These are phyloP conservation scores for Myxocyprinus asiaticus DNA, from an alignment of 2,113 vertebrate genomes.

Conservation along the genomic window DNA sequence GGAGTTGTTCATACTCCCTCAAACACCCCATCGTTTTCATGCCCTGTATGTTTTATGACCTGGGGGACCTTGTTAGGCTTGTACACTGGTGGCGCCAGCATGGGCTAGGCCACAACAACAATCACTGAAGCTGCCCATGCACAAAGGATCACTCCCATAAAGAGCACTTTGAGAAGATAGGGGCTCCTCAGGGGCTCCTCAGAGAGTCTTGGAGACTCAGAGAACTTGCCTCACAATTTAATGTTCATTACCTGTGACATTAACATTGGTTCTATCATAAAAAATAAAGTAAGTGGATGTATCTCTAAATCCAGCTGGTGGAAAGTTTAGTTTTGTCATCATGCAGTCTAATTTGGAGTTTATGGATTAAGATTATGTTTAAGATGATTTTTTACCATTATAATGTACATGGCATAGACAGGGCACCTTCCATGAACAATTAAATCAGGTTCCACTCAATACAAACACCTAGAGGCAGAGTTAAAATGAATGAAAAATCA, in stretches of 20 bases:
- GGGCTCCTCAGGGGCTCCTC: not conserved
- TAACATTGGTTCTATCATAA: not conserved
- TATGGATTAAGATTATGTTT: too few relatives aligned
- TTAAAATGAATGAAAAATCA: not conserved
- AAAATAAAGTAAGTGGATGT: too few relatives aligned
- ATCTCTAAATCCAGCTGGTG: too few relatives aligned
- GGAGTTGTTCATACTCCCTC: conserved; percentile 40
- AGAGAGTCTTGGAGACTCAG: conserved; percentile 19
- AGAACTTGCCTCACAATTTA: conserved; percentile 31
- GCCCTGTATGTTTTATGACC: conserved; percentile 55
- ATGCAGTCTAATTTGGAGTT: too few relatives aligned
- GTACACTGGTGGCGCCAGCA: conserved; percentile 53
- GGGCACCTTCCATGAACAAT: too few relatives aligned
- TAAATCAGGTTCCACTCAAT: too few relatives aligned
- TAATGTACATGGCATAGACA: too few relatives aligned
- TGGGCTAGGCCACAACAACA: conserved; percentile 12
- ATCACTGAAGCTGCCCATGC: conserved; percentile 32
- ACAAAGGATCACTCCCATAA: conserved; percentile 32
- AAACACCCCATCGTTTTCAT: conserved; percentile 42
- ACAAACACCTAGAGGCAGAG: not conserved
- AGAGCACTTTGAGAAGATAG: conserved; percentile 24
- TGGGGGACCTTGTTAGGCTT: conserved; percentile 60
- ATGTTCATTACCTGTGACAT: conserved; percentile 46
- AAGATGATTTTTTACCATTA: too few relatives aligned
- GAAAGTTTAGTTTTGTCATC: too few relatives aligned